A percentile compares a stretch with the other conserved stretches of the same genome.
Evolutionary conservation across 2,888 invertebrate species (phyloP).

Genomic region (Gymnoscelis rufifasciata): DNA sequence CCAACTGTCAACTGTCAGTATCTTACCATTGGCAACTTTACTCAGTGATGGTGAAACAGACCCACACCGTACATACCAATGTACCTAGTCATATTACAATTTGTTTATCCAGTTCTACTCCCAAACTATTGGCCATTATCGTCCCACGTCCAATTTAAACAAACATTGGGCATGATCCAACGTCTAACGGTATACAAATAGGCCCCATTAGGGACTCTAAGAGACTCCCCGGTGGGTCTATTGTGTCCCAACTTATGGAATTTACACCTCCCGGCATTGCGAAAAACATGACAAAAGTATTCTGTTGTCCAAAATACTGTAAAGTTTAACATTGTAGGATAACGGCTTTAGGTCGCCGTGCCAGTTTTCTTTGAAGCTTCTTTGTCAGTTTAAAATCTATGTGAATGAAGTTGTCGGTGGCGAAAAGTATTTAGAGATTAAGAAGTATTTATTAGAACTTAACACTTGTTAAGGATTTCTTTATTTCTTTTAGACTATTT

Average conservation of each 20-base stretch:
- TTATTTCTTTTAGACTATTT: no score
- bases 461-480: no score
- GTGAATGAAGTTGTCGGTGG: not conserved
- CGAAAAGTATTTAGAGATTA: no score
- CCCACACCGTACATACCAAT: no score
- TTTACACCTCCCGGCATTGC: slow-evolving; percentile 56
- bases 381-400: not conserved
- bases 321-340: not conserved
- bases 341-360: not conserved
- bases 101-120: slow-evolving; percentile 14
- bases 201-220: slow-evolving; percentile 21
- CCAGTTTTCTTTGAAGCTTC: not conserved
- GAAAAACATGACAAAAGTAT: slow-evolving; percentile 36
- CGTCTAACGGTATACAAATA: slow-evolving; percentile 60
- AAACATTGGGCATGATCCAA: slow-evolving; percentile 55
- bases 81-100: not conserved
- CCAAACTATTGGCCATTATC: slow-evolving; percentile 42
- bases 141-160: slow-evolving; percentile 64
- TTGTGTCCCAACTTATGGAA: slow-evolving; percentile 55
- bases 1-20: no score
- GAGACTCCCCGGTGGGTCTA: slow-evolving; percentile 47
- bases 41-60: no score
- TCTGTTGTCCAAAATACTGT: slow-evolving; percentile 20
- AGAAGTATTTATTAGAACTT: no score
- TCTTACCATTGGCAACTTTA: no score